A percentile compares a stretch with the other conserved stretches of the same genome.
Evolutionary conservation across 2,113 vertebrate genomes (phyloP).

Genomic region (Zapornia atra): DNA sequence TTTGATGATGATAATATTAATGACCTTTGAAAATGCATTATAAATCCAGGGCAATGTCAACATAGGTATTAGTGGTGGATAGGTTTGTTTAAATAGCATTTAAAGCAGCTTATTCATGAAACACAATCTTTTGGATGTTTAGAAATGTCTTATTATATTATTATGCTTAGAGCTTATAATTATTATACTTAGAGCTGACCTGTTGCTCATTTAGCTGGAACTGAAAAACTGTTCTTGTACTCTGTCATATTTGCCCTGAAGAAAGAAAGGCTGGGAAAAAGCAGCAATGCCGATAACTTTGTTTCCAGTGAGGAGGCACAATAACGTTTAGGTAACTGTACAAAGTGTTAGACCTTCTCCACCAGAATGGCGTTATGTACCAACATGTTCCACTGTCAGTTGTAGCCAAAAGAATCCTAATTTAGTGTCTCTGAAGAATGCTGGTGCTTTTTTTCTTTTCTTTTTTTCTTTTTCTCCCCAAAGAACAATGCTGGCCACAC

Average conservation of each 20-base stretch:
- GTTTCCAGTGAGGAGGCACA: background rate
- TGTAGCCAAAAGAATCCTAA: background rate
- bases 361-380: background rate
- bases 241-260: background rate
- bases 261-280: background rate
- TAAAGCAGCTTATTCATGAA: conserved; percentile 38
- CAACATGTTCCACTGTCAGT: background rate
- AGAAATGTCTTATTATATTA: conserved; percentile 34
- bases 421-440: conserved; percentile 21
- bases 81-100: conserved; percentile 46
- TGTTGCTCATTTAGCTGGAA: conserved; percentile 8
- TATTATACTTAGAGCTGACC: conserved; percentile 7
- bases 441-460: background rate
- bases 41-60: conserved; percentile 21
- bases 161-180: conserved; percentile 7
- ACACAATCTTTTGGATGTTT: conserved; percentile 34
- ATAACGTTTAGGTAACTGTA: background rate
- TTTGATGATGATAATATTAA: conserved; percentile 19
- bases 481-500: conserved; percentile 51
- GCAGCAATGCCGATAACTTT: background rate
- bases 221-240: background rate
- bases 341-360: background rate
- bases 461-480: background rate
- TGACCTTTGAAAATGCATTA: conserved; percentile 17
- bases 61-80: background rate